Conservation (phyloP, 1,140 invertebrate species). For the Cataglyphis hispanica region DNA sequence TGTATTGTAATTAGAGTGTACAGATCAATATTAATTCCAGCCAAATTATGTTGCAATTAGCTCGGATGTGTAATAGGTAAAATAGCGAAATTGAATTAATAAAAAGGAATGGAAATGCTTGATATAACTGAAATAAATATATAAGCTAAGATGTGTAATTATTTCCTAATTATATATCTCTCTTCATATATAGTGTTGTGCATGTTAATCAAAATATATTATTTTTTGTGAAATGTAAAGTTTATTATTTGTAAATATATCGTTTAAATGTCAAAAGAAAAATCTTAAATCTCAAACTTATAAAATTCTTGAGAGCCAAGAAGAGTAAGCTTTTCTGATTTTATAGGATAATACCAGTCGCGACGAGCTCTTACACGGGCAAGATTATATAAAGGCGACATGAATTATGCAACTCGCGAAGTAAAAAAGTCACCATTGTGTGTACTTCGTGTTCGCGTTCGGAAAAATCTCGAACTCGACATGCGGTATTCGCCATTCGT, state of each 20-base stretch:
- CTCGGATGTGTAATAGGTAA: not conserved
- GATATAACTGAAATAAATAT: not conserved
- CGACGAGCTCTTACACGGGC: not conserved
- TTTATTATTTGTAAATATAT: not conserved
- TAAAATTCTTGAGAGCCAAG: not conserved
- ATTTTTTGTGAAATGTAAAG: not conserved
- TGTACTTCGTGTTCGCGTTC: not conserved
- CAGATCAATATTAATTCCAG: slow-evolving; percentile 50
- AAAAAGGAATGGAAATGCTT: slow-evolving; percentile 18
- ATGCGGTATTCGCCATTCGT: not conserved
- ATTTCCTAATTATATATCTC: slow-evolving; percentile 10
- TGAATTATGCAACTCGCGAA: slow-evolving; percentile 10
- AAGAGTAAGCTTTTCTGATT: not conserved
- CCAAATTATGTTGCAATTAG: slow-evolving; percentile 47
- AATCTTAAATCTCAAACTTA: not conserved
- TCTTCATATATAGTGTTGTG: not conserved
- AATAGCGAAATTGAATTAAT: slow-evolving; percentile 44
- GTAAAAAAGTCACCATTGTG: not conserved
- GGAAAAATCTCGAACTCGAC: not conserved
- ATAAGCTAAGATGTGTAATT: not conserved
- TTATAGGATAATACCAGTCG: not conserved
- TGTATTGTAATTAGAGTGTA: not conserved
- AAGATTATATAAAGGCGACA: not conserved
- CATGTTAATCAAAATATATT: not conserved
- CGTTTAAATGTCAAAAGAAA: not conserved